Percentiles rank a stretch among this genome's conserved stretches.
Evolutionary conservation across 53 echinoderm and acorn worm species (phyloP).

Genomic region (Stichopus horrens): DNA sequence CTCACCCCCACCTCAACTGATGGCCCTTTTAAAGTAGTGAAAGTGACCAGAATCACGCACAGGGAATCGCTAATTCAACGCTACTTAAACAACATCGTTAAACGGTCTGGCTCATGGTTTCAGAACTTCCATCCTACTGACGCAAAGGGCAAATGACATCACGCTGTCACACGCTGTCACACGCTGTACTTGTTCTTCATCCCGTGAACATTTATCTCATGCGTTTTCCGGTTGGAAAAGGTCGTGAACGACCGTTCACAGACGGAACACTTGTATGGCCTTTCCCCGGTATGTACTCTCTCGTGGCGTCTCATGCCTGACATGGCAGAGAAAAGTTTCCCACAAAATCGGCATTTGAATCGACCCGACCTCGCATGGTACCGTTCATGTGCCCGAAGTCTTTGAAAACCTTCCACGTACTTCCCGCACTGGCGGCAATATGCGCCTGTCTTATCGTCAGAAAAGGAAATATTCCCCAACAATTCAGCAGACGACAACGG

Average conservation of each 20-base stretch:
- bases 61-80: too few relatives aligned
- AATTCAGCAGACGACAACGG: neutral
- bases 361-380: slow-evolving; percentile 14
- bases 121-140: too few relatives aligned
- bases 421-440: slow-evolving; percentile 37
- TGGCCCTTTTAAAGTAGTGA: too few relatives aligned
- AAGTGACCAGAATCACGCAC: too few relatives aligned
- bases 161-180: too few relatives aligned
- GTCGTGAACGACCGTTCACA: slow-evolving; percentile 23
- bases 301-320: slow-evolving; percentile 22
- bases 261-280: slow-evolving; percentile 5
- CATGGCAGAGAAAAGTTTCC: slow-evolving; percentile 21
- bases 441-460: slow-evolving; percentile 6
- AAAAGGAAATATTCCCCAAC: neutral
- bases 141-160: too few relatives aligned
- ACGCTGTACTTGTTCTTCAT: neutral
- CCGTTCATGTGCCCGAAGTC: slow-evolving; percentile 23
- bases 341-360: slow-evolving; percentile 22
- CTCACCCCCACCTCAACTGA: too few relatives aligned
- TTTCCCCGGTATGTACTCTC: slow-evolving; percentile 19
- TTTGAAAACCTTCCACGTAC: neutral
- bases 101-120: too few relatives aligned
- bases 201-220: slow-evolving; percentile 1
- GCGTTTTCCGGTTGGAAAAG: slow-evolving; percentile 17
- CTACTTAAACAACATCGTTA: too few relatives aligned